These are phyloP conservation scores for Helleia helle DNA, from an alignment of 2,888 invertebrate genomes.

Conservation along the genomic window DNA sequence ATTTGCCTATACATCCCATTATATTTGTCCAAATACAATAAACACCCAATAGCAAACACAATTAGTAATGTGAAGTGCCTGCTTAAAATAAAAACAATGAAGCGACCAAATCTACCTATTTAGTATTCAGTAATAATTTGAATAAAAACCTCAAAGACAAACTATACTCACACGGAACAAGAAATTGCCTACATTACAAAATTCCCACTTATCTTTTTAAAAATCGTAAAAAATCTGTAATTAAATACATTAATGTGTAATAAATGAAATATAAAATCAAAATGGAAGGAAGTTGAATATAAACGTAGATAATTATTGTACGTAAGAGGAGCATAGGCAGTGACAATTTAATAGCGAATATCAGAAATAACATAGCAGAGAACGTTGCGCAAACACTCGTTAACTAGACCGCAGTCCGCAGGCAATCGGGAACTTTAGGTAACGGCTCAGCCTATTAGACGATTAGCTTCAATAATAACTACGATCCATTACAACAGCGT, in stretches of 20 bases:
- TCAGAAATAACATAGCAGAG: background rate
- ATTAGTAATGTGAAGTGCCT: no score
- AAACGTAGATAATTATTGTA: background rate
- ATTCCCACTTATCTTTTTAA: background rate
- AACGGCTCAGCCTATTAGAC: constrained; percentile 18
- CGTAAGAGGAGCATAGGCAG: constrained; percentile 6
- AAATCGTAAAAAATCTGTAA: background rate
- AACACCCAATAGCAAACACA: no score
- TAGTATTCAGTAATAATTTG: no score
- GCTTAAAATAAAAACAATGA: no score
- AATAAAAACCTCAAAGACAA: no score
- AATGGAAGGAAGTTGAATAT: constrained; percentile 2
- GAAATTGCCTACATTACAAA: background rate
- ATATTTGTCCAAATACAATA: no score
- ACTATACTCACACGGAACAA: background rate
- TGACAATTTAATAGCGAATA: constrained; percentile 10
- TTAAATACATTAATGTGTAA: background rate
- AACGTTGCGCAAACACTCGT: constrained; percentile 20
- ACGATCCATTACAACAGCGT: no score
- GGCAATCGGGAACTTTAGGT: constrained; percentile 20
- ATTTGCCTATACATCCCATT: no score
- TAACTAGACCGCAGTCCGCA: constrained; percentile 20
- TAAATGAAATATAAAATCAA: background rate
- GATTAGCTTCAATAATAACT: constrained; percentile 20
- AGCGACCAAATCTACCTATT: no score